Evolutionary conservation across 2,797 vertebrate species (phyloP), one percentile per base, ranked within the genome.

Genomic region (Pipistrellus pygmaeus): DNA sequence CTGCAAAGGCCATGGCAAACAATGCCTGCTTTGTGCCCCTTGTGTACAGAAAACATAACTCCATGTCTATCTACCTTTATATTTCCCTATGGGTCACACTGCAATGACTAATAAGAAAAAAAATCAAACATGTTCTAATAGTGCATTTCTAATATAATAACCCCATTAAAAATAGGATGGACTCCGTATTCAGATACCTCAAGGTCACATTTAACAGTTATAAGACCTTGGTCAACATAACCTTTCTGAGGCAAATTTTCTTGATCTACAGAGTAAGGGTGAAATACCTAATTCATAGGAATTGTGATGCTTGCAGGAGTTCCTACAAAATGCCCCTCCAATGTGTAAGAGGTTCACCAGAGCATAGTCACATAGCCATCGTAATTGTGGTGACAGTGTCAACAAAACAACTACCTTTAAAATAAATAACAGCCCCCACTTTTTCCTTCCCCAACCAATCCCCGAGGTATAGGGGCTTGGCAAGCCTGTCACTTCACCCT

Each of bases 21-120:
- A 41, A 78, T 53, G 20, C 27, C 7, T n/a, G 25, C 85, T 83
- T 82, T 93, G 48, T 85, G 15, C 51, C 23, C 10, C 38, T 72
- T 78, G 23, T 21, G 12, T 46, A 41, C 23, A 84, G 88, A 75
- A 94, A 93, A 60, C 46, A 46, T 6, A 57, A 83, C 62, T 77
- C 51, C 57, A 69, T 32, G 9, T 60, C 64, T 81, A 44, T 21
- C 64, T 81, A 69, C 11, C 68, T 64, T 17, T 73, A 25, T 68
- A 73, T 68, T 75, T 91, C 21, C 38, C 77, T 38, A 25, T 9
- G 77, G 73, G n/a, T 55, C 13, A 91, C 80, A 64, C 32, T 44
- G 2, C 15, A 77, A 66, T 72, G 57, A 81, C 32, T 92, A 88
- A 25, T 68, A 48, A 93, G 60, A 88, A 73, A 69, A 73, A 85